phyloP scores from a whole-genome alignment of 2,888 invertebrate genomes.

The Ectemnius continuus region DNA sequence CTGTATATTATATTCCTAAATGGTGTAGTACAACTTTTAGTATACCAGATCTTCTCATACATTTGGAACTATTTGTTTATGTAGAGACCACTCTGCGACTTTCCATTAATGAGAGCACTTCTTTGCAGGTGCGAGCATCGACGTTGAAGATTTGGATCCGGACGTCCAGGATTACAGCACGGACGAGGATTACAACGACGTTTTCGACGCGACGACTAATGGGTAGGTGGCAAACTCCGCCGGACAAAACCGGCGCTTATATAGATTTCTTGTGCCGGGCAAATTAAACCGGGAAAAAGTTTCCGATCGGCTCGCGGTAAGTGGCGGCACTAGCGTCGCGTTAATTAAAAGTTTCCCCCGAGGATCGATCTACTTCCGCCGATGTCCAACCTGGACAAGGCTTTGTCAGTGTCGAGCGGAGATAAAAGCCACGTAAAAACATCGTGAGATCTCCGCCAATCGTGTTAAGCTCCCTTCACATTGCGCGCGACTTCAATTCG shows the following conservation, averaged over 20 bases:
- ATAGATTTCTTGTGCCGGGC: background rate
- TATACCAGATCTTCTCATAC: background rate
- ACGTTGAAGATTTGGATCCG: conserved; percentile 66
- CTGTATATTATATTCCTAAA: no score
- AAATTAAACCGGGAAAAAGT: background rate
- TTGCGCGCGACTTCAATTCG: no score
- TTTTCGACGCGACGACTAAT: conserved; percentile 65
- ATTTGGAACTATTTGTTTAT: background rate
- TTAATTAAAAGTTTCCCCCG: conserved; percentile 15
- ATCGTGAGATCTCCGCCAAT: conserved; percentile 9
- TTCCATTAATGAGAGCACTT: background rate
- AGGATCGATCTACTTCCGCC: conserved; percentile 11
- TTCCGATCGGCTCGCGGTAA: background rate
- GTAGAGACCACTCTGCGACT: background rate
- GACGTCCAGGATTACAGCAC: conserved; percentile 69
- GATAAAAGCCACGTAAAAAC: conserved; percentile 8
- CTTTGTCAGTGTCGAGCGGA: background rate
- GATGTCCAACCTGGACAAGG: background rate
- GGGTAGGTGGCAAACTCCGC: conserved; percentile 55
- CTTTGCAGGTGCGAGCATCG: conserved; percentile 56
- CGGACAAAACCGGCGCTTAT: background rate
- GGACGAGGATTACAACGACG: conserved; percentile 71
- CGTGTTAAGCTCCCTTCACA: conserved; percentile 1
- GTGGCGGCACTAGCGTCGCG: background rate
- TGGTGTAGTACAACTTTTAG: no score